phyloP scores from a whole-genome alignment of 2,113 vertebrate species.

The Callocephalon fimbriatum region DNA sequence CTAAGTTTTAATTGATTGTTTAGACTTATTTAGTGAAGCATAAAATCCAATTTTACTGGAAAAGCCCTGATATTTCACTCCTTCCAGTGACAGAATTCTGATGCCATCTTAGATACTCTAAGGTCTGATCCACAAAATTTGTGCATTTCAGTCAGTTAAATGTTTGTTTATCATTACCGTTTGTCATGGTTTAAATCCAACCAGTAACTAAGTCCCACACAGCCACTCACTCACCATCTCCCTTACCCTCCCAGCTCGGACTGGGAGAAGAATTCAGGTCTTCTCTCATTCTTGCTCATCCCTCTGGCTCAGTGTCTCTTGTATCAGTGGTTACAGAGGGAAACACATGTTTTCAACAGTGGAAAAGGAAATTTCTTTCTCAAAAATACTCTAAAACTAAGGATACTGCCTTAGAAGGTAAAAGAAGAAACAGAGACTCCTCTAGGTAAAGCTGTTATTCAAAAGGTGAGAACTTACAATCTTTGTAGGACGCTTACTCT shows the following conservation, averaged over 20 bases:
- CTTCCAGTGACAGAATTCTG: background rate
- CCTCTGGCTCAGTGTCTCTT: background rate
- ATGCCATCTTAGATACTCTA: background rate
- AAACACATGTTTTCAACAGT: background rate
- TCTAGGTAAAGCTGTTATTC: background rate
- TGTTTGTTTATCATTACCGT: background rate
- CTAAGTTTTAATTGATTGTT: background rate
- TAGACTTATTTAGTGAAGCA: background rate
- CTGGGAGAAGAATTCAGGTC: background rate
- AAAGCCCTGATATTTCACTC: background rate
- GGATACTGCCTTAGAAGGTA: background rate
- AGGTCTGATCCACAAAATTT: background rate
- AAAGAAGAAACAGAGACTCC: background rate
- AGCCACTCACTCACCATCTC: background rate
- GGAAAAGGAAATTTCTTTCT: background rate
- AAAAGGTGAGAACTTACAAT: background rate
- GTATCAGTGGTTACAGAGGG: fast-evolving
- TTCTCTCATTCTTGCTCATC: background rate
- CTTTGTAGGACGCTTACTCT: background rate
- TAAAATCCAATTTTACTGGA: background rate
- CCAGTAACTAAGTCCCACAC: background rate
- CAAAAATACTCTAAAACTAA: background rate
- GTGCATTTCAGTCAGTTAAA: background rate
- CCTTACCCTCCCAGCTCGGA: background rate
- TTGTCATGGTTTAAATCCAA: background rate